phyloP scores from a whole-genome alignment of 2,797 vertebrate species.

The Mormyrops attenuatus region DNA sequence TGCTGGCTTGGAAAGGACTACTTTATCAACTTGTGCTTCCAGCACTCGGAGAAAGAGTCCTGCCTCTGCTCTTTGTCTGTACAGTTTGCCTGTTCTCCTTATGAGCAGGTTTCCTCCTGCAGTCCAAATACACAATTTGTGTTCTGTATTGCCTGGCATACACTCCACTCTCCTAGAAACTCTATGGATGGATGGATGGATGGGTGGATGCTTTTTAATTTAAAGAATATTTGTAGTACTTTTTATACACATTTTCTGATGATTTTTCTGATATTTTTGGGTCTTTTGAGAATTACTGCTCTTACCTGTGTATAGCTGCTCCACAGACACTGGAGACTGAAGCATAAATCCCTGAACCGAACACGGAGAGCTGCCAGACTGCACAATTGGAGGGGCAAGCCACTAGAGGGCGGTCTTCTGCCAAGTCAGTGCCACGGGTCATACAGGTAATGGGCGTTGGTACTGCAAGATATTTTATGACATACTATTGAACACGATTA shows the following conservation, averaged over 20 bases:
- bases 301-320: slow-evolving; percentile 83
- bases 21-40: background rate
- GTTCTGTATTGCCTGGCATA: background rate
- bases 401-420: slow-evolving; percentile 59
- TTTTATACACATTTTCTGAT: background rate
- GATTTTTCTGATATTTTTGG: background rate
- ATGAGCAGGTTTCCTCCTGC: background rate
- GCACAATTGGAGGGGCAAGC: slow-evolving; percentile 77
- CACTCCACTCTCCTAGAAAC: background rate
- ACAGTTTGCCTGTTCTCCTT: background rate
- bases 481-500: background rate
- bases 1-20: background rate
- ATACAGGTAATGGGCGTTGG: slow-evolving; percentile 64
- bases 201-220: background rate
- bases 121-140: background rate
- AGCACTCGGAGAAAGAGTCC: background rate
- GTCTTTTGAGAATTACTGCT: background rate
- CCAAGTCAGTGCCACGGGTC: slow-evolving; percentile 77
- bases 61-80: background rate
- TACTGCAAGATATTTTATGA: slow-evolving; percentile 36
- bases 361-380: slow-evolving; percentile 67
- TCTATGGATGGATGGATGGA: background rate
- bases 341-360: slow-evolving; percentile 80
- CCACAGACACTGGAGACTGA: slow-evolving; percentile 83
- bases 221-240: background rate